Evolutionary conservation across 2,797 vertebrate genomes (phyloP).

Genomic region (Pangasius mekongensis): DNA sequence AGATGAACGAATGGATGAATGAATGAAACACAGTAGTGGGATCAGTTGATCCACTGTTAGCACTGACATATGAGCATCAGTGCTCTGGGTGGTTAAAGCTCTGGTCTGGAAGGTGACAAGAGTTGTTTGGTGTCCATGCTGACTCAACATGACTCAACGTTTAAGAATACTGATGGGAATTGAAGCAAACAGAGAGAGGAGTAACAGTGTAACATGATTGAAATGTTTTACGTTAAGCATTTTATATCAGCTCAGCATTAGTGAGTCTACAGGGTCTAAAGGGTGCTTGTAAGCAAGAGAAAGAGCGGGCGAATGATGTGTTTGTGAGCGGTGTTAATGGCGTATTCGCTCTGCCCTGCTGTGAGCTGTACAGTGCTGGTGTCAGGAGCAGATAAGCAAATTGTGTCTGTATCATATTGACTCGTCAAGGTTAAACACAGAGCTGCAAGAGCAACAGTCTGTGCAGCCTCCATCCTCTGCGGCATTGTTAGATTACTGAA

Average conservation of each 20-base stretch:
- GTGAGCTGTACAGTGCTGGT: slow-evolving; percentile 75
- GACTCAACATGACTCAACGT: background rate
- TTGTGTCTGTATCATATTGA: slow-evolving; percentile 79
- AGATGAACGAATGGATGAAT: background rate
- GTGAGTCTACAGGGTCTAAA: slow-evolving; percentile 30
- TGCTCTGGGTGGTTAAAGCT: background rate
- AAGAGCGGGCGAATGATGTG: slow-evolving; percentile 65
- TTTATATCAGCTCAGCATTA: slow-evolving; percentile 22
- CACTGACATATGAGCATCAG: too few species aligned
- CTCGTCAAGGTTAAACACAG: slow-evolving; percentile 82
- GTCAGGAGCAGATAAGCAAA: slow-evolving; percentile 83
- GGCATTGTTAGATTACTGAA: slow-evolving; percentile 54
- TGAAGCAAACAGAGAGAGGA: slow-evolving; percentile 3
- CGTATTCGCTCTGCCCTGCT: slow-evolving; percentile 67
- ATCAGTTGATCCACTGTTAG: background rate
- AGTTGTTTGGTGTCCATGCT: background rate
- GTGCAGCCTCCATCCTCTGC: slow-evolving; percentile 41
- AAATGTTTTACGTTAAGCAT: slow-evolving; percentile 4
- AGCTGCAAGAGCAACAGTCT: slow-evolving; percentile 61
- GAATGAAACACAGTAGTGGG: background rate
- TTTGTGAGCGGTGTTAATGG: slow-evolving; percentile 78
- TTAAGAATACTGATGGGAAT: background rate
- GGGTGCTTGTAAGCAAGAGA: slow-evolving; percentile 42
- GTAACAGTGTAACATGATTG: background rate
- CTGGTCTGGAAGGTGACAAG: background rate